Conservation (phyloP, 1,140 invertebrate species). For the Pollicipes pollicipes region DNA sequence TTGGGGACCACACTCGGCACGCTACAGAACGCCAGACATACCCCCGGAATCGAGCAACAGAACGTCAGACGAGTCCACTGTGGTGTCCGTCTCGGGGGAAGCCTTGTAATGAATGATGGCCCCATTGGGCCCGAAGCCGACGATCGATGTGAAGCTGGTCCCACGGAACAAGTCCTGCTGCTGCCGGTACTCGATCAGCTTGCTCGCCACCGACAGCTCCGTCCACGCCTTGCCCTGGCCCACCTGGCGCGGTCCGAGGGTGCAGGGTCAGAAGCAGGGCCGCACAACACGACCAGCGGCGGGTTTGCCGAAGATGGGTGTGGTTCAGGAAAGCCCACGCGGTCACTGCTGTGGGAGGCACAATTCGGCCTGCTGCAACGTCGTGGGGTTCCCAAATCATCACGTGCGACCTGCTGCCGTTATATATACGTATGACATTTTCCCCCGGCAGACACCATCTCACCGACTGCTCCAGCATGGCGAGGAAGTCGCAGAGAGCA, state of each 20-base stretch:
- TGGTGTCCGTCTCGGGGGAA: constrained; percentile 46
- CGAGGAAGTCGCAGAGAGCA: constrained; percentile 37
- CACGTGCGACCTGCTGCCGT: too few relatives aligned
- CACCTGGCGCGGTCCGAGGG: too few relatives aligned
- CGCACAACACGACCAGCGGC: too few relatives aligned
- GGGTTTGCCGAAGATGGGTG: too few relatives aligned
- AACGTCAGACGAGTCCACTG: constrained; percentile 50
- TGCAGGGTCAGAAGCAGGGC: too few relatives aligned
- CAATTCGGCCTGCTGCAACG: too few relatives aligned
- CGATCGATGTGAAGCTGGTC: constrained; percentile 71
- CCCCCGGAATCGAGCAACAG: constrained; percentile 87
- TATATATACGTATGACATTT: too few relatives aligned
- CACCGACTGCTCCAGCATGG: constrained; percentile 33
- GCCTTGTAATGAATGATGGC: constrained; percentile 83
- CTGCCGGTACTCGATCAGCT: constrained; percentile 42
- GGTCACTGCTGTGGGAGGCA: too few relatives aligned
- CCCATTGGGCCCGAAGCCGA: constrained; percentile 67
- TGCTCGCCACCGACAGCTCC: constrained; percentile 46
- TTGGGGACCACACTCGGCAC: too few relatives aligned
- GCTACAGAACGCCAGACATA: too few relatives aligned
- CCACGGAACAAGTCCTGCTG: constrained; percentile 42
- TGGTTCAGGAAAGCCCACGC: too few relatives aligned
- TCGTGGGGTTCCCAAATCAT: too few relatives aligned
- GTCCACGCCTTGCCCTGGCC: constrained; percentile 30
- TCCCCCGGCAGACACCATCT: background rate